phyloP scores from a whole-genome alignment of 1,140 invertebrate genomes.

The Heliconius congener region DNA sequence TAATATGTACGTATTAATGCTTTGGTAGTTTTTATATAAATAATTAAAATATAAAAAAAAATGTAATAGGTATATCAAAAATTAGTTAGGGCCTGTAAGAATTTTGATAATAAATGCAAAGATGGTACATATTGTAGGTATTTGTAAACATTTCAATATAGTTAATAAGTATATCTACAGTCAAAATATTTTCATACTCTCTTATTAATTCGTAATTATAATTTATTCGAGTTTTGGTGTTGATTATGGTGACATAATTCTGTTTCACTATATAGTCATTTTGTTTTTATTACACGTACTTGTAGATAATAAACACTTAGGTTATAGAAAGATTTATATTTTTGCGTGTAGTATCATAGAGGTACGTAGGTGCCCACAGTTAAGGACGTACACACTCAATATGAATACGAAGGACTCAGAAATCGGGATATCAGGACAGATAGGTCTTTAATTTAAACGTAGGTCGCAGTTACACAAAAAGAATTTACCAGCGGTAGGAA shows the following conservation, averaged over 20 bases:
- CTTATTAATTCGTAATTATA: no score
- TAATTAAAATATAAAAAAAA: background rate
- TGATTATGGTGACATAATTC: no score
- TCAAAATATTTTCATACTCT: no score
- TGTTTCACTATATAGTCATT: background rate
- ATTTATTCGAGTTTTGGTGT: background rate
- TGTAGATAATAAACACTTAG: background rate
- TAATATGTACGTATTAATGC: background rate
- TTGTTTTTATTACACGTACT: background rate
- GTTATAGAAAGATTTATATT: background rate
- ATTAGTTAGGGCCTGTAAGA: background rate
- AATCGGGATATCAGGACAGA: background rate
- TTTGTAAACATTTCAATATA: background rate
- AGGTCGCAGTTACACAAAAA: conserved; percentile 7
- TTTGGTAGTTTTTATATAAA: background rate
- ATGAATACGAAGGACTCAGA: conserved; percentile 20
- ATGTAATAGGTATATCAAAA: background rate
- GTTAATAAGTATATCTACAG: background rate
- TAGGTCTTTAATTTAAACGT: background rate
- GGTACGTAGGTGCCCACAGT: conserved; percentile 46
- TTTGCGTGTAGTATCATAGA: background rate
- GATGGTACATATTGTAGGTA: background rate
- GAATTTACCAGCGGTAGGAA: background rate
- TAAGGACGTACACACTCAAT: conserved; percentile 44
- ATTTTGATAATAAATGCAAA: background rate